Evolutionary conservation across 2,113 vertebrate species (phyloP).

Genomic region (Amazona guildingii): DNA sequence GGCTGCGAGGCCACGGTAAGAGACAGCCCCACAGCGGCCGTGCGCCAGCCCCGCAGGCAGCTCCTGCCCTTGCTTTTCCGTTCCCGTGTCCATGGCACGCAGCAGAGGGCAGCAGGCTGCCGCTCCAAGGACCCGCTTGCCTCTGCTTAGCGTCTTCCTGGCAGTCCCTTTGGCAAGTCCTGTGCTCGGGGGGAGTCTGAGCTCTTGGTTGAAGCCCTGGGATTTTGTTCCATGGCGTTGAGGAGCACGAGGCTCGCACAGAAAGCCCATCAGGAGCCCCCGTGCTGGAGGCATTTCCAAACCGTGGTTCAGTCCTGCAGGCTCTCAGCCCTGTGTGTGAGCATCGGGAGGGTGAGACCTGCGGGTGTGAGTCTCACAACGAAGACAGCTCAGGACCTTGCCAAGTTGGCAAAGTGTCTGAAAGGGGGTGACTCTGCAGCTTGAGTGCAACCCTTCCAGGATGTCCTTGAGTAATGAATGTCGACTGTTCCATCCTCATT

Average conservation of each 20-base stretch:
- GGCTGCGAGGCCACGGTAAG: conserved; percentile 88
- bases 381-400: neutral
- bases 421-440: neutral
- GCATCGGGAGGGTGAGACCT: neutral
- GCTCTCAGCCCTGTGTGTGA: neutral
- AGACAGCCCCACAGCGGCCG: neutral
- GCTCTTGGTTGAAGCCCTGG: neutral
- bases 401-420: neutral
- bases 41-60: neutral
- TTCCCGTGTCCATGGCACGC: rapidly evolving
- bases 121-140: neutral
- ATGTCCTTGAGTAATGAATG: neutral
- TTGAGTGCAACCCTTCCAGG: neutral
- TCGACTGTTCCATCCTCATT: neutral
- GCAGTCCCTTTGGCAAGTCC: neutral
- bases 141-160: neutral
- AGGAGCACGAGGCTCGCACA: neutral
- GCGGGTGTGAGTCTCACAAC: neutral
- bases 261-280: neutral
- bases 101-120: neutral
- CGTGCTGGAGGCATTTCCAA: neutral
- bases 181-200: neutral
- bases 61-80: neutral
- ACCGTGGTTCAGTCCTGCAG: neutral
- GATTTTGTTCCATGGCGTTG: neutral